phyloP scores from a whole-genome alignment of 1,140 invertebrate genomes.

The Wiebesia pumilae region DNA sequence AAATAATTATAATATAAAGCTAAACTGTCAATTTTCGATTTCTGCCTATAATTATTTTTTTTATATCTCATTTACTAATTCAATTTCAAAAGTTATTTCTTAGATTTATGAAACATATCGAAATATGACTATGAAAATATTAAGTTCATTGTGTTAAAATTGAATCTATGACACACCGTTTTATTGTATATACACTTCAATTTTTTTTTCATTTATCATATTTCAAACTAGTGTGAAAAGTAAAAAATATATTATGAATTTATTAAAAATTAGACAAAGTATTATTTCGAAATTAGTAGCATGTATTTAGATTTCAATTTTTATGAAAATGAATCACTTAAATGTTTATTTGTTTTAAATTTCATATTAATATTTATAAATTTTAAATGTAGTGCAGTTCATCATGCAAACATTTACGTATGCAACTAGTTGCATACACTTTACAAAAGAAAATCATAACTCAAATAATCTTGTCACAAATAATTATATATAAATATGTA shows the following conservation, averaged over 20 bases:
- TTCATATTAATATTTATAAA: neutral
- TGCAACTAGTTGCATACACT: neutral
- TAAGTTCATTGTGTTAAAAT: neutral
- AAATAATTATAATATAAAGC: no score
- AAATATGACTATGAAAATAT: no score
- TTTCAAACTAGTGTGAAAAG: neutral
- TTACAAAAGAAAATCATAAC: neutral
- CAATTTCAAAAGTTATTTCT: no score
- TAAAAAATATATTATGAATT: neutral
- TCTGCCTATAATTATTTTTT: no score
- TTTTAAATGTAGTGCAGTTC: neutral
- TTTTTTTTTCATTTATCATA: neutral
- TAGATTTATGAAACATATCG: no score
- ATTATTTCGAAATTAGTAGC: neutral
- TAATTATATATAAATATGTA: neutral
- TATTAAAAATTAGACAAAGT: neutral
- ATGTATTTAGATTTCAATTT: constrained; percentile 31
- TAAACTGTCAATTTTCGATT: no score
- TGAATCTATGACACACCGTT: neutral
- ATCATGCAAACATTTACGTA: neutral
- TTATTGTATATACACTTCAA: neutral
- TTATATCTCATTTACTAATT: no score
- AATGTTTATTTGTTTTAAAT: constrained; percentile 13
- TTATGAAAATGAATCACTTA: constrained; percentile 22
- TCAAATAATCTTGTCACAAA: neutral